Evolutionary conservation across 2,888 invertebrate species (phyloP), one percentile per base, ranked within the genome.

Genomic region (Tinea pellionella): DNA sequence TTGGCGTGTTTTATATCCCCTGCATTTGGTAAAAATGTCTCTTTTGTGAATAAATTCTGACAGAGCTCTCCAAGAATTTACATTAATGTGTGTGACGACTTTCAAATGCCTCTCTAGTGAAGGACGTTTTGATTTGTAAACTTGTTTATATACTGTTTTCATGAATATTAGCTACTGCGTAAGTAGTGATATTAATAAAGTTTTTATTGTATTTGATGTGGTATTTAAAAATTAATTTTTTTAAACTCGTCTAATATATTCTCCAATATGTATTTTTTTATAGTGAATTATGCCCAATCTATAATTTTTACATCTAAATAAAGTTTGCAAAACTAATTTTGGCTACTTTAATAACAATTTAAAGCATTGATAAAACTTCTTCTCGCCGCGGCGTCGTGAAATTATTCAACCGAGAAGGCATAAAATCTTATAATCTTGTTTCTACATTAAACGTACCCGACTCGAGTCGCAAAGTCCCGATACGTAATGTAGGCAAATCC

Each of bases 401-500:
- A 42, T 42, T 42, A 42, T 42, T 42, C 13, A 12, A n/a, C 13
- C 47, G 47, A 9, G 16, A 16, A 47, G 47, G 8, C 16, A 47
- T 53, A 53, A 53, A 53, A 53, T 18, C 53, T 12, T 53, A 24
- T 24, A 53, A 53, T 53, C 53, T 53, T 24, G 53, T 53, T 53
- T 53, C 19, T 24, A 53, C 19, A 24, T 53, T 53, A 24, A 53
- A 24, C 53, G 53, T 53, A 24, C 24, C 53, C 53, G 16, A 24
- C 19, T 53, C 53, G 24, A 53, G 53, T 47, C 18, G 15, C 19
- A 53, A 19, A 53, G 53, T 53, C 53, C 24, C 53, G 19, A 53
- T 18, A 53, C 53, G 24, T 53, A 24, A 53, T 53, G 53, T 53
- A 24, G 53, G 53, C 24, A 57, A 57, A 57, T 57, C 32, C 57